These are phyloP conservation scores for Siniperca scherzeri DNA, from an alignment of 2,797 vertebrate genomes.

Conservation along the genomic window DNA sequence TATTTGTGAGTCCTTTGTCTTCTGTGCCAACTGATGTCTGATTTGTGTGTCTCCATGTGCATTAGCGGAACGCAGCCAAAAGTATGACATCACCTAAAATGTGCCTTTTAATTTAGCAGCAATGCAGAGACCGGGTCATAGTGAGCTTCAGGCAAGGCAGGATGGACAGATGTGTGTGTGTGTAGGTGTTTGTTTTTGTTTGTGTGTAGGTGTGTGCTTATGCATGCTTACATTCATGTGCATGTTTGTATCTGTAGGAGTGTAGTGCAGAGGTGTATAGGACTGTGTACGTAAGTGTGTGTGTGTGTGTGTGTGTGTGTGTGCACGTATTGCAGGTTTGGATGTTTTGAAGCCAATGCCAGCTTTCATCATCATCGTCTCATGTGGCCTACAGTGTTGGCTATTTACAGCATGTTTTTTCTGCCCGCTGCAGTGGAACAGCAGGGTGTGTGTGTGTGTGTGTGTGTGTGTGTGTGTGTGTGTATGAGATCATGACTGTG, in stretches of 20 bases:
- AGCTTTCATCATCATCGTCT: conserved; percentile 57
- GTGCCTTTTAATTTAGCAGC: conserved; percentile 57
- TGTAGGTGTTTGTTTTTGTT: neutral
- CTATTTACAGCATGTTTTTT: conserved; percentile 53
- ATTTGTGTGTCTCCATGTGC: conserved; percentile 33
- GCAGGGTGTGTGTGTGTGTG: conserved; percentile 18
- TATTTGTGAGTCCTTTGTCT: conserved; percentile 52
- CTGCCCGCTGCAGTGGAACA: conserved; percentile 57
- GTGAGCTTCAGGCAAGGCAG: conserved; percentile 47
- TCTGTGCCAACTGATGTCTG: conserved; percentile 34
- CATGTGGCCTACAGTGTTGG: conserved; percentile 52
- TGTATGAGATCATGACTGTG: conserved; percentile 34
- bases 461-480: conserved; percentile 23
- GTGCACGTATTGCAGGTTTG: conserved; percentile 18
- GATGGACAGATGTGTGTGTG: conserved; percentile 25
- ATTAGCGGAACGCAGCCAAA: conserved; percentile 44
- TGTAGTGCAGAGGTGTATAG: neutral
- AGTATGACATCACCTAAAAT: conserved; percentile 64
- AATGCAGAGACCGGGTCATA: conserved; percentile 45
- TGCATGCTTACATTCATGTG: neutral
- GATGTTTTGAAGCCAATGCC: conserved; percentile 52
- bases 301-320: neutral
- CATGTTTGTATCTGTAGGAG: neutral
- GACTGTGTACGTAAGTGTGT: neutral
- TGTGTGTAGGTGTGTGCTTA: neutral